These are phyloP conservation scores for Pseudopleuronectes americanus DNA, from an alignment of 2,797 vertebrate species.

Conservation along the genomic window DNA sequence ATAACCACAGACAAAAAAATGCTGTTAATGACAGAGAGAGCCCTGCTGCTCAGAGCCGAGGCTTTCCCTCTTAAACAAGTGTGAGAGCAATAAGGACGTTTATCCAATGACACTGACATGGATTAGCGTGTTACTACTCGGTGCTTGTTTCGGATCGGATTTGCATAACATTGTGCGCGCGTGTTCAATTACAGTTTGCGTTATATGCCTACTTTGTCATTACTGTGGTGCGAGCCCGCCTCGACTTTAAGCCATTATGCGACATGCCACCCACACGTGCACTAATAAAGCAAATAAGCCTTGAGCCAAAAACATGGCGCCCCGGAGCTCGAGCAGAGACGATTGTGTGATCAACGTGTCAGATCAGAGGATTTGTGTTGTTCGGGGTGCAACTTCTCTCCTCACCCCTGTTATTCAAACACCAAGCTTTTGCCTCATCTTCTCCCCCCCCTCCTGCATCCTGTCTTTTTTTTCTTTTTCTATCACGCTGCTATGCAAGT, in stretches of 20 bases:
- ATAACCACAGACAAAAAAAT: not conserved
- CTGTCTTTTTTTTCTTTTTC: not conserved
- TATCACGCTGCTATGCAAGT: not conserved
- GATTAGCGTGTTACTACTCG: slow-evolving; percentile 50
- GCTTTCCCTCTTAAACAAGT: slow-evolving; percentile 27
- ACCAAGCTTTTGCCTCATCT: slow-evolving; percentile 23
- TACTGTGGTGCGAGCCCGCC: slow-evolving; percentile 49
- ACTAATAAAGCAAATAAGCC: slow-evolving; percentile 66
- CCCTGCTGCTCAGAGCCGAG: slow-evolving; percentile 10
- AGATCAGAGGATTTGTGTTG: slow-evolving; percentile 52
- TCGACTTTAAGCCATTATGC: slow-evolving; percentile 64
- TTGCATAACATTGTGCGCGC: slow-evolving; percentile 63
- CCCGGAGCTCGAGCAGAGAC: slow-evolving; percentile 29
- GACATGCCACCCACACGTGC: slow-evolving; percentile 58
- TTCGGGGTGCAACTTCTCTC: slow-evolving; percentile 34
- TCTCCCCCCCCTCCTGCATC: slow-evolving; percentile 6
- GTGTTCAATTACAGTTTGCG: slow-evolving; percentile 64
- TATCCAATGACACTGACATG: slow-evolving; percentile 58
- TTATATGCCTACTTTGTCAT: slow-evolving; percentile 59
- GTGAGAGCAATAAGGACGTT: slow-evolving; percentile 30
- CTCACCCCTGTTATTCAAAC: slow-evolving; percentile 43
- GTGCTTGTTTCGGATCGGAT: slow-evolving; percentile 48
- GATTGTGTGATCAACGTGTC: slow-evolving; percentile 59
- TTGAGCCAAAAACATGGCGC: slow-evolving; percentile 56
- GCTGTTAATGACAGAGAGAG: not conserved